Evolutionary conservation across 2,888 invertebrate genomes (phyloP), one percentile per base, ranked within the genome.

Genomic region (Limnephilus lunatus): DNA sequence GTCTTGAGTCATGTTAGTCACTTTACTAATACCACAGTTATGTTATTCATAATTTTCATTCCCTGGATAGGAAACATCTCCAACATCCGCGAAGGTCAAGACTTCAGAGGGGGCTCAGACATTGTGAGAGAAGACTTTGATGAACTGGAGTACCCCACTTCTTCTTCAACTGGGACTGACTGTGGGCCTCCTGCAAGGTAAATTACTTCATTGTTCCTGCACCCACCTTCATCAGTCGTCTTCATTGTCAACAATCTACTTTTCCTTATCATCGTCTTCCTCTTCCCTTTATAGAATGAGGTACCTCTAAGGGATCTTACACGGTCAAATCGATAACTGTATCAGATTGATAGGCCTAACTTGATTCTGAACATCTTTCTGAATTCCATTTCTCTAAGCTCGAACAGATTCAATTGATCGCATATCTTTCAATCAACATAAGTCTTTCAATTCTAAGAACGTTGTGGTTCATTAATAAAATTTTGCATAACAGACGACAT

Each of bases 111-210:
- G 92, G 96, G 96, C 0, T 96, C 96, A 0, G 96, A 96, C 93
- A 96, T 96, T 91, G 96, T 96, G 1, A 94, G 96, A 88, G 97
- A 97, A 94, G 97, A 97, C 92, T 96, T 97, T 25, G 97, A 97
- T 0, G 97, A 97, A 39, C 94, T 97, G 19, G 97, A 97, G 93
- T 93, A 93, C 90, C 93, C 93, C 11, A 93, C 93, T n/a, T 93
- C 93, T 68, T 90, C 92, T 0, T 91, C 94, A 94, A 31, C 87
- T 25, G 85, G 95, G 95, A 95, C 95, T 94, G 96, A 96, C 32
- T 98, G 98, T 94, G 97, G 97, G 32, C 97, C 97, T 4, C 98
- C 98, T 3, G 97, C 97, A 86, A 97, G 97, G 97, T 97, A 96
- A 87, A 87, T 44, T 81, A 31, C 44, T 44, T 83, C 35, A 35